Base-by-base conservation (phyloP, 2,797 vertebrate genomes). In the Sphaeramia orbicularis region DNA sequence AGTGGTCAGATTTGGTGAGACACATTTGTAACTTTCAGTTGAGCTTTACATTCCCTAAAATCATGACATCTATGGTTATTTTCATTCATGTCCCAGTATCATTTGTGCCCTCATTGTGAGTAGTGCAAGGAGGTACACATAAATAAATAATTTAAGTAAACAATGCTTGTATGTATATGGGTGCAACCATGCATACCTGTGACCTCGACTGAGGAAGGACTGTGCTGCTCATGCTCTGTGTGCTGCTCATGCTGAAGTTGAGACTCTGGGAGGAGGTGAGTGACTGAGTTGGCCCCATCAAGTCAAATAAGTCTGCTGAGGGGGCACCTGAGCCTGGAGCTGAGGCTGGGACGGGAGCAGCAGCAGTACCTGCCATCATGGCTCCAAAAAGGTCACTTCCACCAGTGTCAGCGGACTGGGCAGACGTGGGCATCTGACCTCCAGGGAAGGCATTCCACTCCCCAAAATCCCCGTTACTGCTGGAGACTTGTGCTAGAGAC, bases 401-500 rank as follows among this genome's bases (percentile, higher is more conserved):
- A 13, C 86, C 62, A 55, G 51, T 76, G 66, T 84, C 83, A 3
- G 44, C 72, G 53, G 94, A 81, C 86, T 95, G 96, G 43, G 89
- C 82, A 30, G 89, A 67, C 84, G 87, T 76, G 76, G 91, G 92
- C 64, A 92, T 90, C 71, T 95, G 91, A 80, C 91, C 92, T 50
- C 92, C 90, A 64, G 94, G 96, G 92, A 99, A 99, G 85, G 96
- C 94, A 79, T 95, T 97, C 98, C 97, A 99, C 68, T 97, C 96
- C 63, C 97, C 97, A 80, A 99, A 99, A 16, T 99, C 97, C 89
- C 94, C 95, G 58, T 95, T 97, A 72, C 94, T 94, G 91, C 89
- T 94, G 40, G 95, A 55, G 80, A 92, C 80, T 80, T 93, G 79
- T 76, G 89, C 94, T 93, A 84, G 79, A 64, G 53, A 61, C 61